Conservation (phyloP, 2,113 vertebrate species). For the Parus major region DNA sequence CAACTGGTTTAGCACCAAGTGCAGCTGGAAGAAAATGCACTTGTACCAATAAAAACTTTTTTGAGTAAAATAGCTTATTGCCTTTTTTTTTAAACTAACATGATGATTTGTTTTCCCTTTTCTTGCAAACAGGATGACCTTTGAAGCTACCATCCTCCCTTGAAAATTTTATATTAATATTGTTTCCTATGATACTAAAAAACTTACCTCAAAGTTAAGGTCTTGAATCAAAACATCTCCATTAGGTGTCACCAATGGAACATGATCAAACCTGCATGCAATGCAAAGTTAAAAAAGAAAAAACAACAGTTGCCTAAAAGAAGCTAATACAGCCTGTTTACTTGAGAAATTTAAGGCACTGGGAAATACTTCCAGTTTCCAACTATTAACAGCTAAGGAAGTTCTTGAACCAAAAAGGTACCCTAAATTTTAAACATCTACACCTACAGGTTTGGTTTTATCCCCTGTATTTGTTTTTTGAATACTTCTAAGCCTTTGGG, state of each 20-base stretch:
- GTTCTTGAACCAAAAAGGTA: background rate
- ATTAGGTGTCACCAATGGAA: conserved; percentile 93
- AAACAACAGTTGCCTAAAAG: background rate
- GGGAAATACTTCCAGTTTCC: background rate
- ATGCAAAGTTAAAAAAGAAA: background rate
- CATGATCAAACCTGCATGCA: conserved; percentile 89
- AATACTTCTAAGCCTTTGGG: background rate
- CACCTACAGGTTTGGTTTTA: background rate
- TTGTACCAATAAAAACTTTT: background rate
- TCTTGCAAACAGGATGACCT: background rate
- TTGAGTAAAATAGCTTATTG: background rate
- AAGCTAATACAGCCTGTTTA: background rate
- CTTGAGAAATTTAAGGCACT: background rate
- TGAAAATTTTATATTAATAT: background rate
- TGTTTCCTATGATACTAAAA: background rate
- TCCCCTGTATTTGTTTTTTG: background rate
- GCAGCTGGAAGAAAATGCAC: background rate
- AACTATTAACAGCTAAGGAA: background rate
- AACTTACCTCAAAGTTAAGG: conserved; percentile 90
- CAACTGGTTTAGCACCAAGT: background rate
- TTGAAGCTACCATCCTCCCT: background rate
- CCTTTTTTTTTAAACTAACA: background rate
- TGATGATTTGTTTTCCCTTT: background rate
- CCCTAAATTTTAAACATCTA: background rate
- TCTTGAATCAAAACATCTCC: conserved; percentile 94